Percentiles rank a stretch among this genome's conserved stretches.
Conservation (phyloP, 2,888 invertebrate genomes). For the Drosophila neonasuta region DNA sequence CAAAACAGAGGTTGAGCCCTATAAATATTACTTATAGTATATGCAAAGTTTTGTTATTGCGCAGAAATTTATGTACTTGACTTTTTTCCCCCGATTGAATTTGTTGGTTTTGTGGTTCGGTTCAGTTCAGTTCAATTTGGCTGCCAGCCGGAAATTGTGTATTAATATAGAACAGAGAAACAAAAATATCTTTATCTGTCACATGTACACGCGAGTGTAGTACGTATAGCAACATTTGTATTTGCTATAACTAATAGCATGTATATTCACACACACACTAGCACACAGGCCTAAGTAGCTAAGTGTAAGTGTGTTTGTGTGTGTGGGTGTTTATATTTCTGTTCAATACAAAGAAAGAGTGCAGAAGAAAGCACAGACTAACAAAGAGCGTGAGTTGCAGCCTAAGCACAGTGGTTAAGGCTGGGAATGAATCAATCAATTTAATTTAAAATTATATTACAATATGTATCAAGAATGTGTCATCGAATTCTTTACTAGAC, state of each 20-base stretch:
- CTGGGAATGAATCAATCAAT: neutral
- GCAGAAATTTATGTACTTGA: slow-evolving; percentile 49
- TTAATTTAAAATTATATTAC: no score
- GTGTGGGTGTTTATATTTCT: slow-evolving; percentile 16
- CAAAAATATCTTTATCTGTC: slow-evolving; percentile 59
- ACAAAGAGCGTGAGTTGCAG: slow-evolving; percentile 12
- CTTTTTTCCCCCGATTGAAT: slow-evolving; percentile 20
- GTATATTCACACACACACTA: slow-evolving; percentile 14
- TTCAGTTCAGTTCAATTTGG: slow-evolving; percentile 3
- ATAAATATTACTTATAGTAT: slow-evolving; percentile 7
- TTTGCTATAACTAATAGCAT: slow-evolving; percentile 48
- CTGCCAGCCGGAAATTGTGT: slow-evolving; percentile 65
- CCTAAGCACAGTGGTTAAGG: slow-evolving; percentile 12
- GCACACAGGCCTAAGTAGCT: neutral
- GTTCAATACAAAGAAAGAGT: slow-evolving; percentile 3
- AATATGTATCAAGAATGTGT: no score
- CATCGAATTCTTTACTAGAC: no score
- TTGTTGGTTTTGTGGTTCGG: slow-evolving; percentile 21
- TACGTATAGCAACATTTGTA: slow-evolving; percentile 37
- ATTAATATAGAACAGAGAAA: slow-evolving; percentile 62
- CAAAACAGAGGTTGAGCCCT: slow-evolving; percentile 3
- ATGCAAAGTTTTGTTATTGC: slow-evolving; percentile 29
- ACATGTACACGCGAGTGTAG: slow-evolving; percentile 42
- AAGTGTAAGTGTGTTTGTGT: neutral
- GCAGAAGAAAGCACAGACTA: slow-evolving; percentile 19